These are phyloP conservation scores for Nyctereutes procyonoides DNA, from an alignment of 2,113 vertebrate species.

Conservation along the genomic window DNA sequence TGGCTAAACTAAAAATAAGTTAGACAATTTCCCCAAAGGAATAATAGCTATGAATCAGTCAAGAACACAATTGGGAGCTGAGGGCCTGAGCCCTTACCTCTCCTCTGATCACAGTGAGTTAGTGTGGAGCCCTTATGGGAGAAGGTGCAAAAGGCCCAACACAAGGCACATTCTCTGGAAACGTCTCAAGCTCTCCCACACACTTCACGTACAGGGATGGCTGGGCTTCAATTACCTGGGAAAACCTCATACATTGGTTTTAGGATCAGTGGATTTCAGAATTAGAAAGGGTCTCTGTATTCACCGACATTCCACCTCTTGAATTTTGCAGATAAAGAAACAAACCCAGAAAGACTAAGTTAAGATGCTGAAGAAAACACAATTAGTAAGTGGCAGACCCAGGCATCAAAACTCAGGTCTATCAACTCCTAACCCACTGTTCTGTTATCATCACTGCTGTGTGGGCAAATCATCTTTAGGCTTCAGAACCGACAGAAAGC, in stretches of 20 bases:
- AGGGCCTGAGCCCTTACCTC: background rate
- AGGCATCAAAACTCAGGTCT: background rate
- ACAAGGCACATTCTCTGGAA: background rate
- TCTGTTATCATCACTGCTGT: background rate
- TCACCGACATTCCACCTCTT: background rate
- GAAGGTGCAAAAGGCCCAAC: background rate
- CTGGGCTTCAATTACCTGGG: background rate
- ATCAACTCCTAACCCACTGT: background rate
- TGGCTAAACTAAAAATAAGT: constrained; percentile 14
- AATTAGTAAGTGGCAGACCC: background rate
- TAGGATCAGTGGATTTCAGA: background rate
- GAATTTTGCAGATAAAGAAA: background rate
- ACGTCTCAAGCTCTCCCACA: background rate
- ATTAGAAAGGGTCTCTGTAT: background rate
- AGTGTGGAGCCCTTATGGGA: background rate
- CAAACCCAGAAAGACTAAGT: background rate
- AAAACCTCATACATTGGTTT: background rate
- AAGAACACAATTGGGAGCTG: background rate
- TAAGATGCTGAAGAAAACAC: background rate
- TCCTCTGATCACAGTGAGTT: background rate
- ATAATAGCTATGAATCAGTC: background rate
- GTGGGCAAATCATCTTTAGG: background rate
- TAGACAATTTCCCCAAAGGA: background rate
- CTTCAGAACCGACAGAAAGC: background rate
- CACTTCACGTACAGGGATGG: background rate